Conservation (phyloP, 1,140 invertebrate species). For the Dendroctonus valens region DNA sequence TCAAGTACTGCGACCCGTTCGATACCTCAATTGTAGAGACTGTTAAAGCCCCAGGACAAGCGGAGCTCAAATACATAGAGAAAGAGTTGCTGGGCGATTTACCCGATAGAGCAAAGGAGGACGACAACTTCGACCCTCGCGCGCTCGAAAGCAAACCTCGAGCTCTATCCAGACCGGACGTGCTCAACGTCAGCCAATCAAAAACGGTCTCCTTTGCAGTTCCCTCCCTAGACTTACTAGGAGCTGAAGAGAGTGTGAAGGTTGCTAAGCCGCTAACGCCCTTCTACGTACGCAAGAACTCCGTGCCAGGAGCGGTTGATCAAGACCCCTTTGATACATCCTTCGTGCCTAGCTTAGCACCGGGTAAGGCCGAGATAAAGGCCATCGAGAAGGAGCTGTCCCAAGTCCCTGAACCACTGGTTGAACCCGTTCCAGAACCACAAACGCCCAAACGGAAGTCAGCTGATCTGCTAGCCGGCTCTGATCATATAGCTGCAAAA, state of each 20-base stretch:
- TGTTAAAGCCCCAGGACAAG: slow-evolving; percentile 67
- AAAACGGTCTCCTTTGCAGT: slow-evolving; percentile 73
- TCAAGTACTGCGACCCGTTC: slow-evolving; percentile 77
- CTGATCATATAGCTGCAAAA: slow-evolving; percentile 59
- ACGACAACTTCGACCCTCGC: slow-evolving; percentile 76
- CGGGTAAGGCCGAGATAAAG: slow-evolving; percentile 62
- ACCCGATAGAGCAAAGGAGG: slow-evolving; percentile 49
- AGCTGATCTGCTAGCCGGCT: slow-evolving; percentile 60
- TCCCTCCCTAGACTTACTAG: slow-evolving; percentile 52
- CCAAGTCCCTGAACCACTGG: slow-evolving; percentile 43
- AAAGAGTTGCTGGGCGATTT: slow-evolving; percentile 66
- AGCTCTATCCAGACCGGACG: slow-evolving; percentile 60
- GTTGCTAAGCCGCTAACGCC: slow-evolving; percentile 73
- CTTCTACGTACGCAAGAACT: slow-evolving; percentile 65
- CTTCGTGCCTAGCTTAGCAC: slow-evolving; percentile 56
- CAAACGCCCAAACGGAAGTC: slow-evolving; percentile 37
- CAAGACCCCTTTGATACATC: slow-evolving; percentile 69
- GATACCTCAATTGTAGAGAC: slow-evolving; percentile 76
- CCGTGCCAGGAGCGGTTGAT: slow-evolving; percentile 56
- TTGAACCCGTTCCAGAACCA: background rate
- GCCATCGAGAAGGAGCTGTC: slow-evolving; percentile 62
- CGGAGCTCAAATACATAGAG: slow-evolving; percentile 76
- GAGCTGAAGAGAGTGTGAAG: slow-evolving; percentile 53
- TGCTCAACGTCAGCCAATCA: slow-evolving; percentile 51
- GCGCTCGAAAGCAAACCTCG: slow-evolving; percentile 52